These are phyloP conservation scores for Acanthoscelides obtectus DNA, from an alignment of 2,888 invertebrate genomes.

Conservation along the genomic window DNA sequence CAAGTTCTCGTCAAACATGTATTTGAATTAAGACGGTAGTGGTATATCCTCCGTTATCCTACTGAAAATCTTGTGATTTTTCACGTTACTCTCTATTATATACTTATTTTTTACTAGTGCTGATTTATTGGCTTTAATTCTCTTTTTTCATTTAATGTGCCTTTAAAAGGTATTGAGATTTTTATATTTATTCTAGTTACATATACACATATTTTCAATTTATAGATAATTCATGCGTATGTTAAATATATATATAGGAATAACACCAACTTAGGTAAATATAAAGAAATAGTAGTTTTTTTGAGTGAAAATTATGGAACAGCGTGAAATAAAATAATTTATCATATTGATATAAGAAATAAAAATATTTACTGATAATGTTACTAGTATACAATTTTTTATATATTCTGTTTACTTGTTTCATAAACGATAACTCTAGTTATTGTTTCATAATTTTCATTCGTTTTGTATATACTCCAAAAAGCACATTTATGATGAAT, in stretches of 20 bases:
- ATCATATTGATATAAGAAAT: too few species aligned
- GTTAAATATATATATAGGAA: background rate
- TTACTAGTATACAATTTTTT: too few species aligned
- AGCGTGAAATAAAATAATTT: background rate
- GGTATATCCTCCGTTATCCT: background rate
- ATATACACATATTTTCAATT: background rate
- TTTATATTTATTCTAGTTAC: background rate
- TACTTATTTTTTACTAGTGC: background rate
- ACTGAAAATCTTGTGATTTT: background rate
- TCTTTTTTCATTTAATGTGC: background rate
- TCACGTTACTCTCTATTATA: background rate
- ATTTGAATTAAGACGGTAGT: background rate
- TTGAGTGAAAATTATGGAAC: background rate
- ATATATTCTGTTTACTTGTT: background rate
- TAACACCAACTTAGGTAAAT: background rate
- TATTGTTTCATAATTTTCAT: background rate
- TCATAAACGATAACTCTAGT: background rate
- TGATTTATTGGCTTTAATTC: background rate
- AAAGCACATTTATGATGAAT: background rate
- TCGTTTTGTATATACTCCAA: background rate
- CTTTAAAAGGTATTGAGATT: background rate
- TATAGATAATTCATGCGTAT: background rate
- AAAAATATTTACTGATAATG: too few species aligned
- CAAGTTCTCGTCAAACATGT: background rate
- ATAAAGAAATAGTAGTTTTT: background rate